Percentiles rank a stretch among this genome's conserved stretches.
Evolutionary conservation across 2,888 invertebrate species (phyloP).

Genomic region (Ernsta delagoae): DNA sequence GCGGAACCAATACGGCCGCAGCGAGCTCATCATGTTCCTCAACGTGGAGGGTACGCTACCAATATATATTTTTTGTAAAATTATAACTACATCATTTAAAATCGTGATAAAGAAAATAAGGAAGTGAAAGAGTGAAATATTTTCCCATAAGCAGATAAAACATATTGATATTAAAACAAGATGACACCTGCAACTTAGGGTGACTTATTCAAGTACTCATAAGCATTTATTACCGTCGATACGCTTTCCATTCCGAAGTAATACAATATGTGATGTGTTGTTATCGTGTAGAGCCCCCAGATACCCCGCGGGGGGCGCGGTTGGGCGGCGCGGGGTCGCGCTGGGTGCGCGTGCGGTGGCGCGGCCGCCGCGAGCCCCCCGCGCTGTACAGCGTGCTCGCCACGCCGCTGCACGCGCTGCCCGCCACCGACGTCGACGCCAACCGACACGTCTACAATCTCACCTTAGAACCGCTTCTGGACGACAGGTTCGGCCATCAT

Average conservation of each 20-base stretch:
- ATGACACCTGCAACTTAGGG: no score
- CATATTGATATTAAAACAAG: no score
- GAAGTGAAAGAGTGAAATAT: no score
- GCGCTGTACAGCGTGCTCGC: constrained; percentile 53
- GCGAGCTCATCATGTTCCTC: constrained; percentile 86
- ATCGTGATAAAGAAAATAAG: no score
- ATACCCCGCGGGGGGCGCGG: constrained; percentile 86
- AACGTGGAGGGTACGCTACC: constrained; percentile 85
- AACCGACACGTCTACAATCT: constrained; percentile 53
- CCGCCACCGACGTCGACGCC: constrained; percentile 44
- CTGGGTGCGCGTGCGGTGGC: constrained; percentile 86
- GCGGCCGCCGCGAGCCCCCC: constrained; percentile 42
- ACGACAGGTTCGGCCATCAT: constrained; percentile 46
- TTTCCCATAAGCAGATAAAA: no score
- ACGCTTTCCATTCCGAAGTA: no score
- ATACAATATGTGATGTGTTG: no score
- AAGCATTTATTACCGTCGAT: no score
- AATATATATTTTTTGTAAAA: no score
- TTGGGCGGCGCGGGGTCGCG: constrained; percentile 85
- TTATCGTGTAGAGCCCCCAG: constrained; percentile 87
- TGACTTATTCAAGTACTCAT: no score
- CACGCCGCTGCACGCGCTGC: constrained; percentile 55
- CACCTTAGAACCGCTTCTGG: constrained; percentile 49
- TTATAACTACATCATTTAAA: no score
- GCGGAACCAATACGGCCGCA: constrained; percentile 88